phyloP scores from a whole-genome alignment of 2,888 invertebrate species.

The Amphiduros pacificus region DNA sequence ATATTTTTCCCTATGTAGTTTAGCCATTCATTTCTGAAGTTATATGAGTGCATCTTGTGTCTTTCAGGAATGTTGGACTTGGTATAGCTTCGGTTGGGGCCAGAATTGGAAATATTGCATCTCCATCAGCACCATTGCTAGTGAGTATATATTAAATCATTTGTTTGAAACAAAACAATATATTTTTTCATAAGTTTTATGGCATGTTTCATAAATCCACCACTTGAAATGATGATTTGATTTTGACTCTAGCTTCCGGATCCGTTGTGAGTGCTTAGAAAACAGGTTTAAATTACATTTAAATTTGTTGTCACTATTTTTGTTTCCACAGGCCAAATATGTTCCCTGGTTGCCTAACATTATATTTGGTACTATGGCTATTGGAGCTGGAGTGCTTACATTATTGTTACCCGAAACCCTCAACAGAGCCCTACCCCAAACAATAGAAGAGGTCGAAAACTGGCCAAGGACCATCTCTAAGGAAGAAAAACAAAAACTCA shows the following conservation, averaged over 20 bases:
- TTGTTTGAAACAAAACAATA: no score
- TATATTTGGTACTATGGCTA: neutral
- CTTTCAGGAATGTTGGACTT: constrained; percentile 49
- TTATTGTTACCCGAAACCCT: neutral
- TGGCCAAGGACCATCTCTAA: neutral
- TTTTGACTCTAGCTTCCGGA: no score
- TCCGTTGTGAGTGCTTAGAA: no score
- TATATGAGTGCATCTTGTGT: no score
- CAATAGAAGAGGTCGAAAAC: neutral
- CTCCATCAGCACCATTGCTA: constrained; percentile 48
- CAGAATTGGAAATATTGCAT: constrained; percentile 49
- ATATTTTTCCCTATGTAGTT: neutral
- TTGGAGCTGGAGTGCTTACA: neutral
- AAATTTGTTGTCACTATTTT: no score
- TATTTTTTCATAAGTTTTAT: no score
- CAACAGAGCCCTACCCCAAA: neutral
- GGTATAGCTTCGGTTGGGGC: constrained; percentile 54
- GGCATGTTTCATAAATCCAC: no score
- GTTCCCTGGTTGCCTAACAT: neutral
- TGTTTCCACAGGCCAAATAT: neutral
- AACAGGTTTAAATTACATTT: no score
- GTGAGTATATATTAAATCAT: no score
- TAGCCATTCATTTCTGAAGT: no score
- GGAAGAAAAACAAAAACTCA: neutral
- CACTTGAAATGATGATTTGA: no score